Base-by-base conservation (phyloP, 2,888 invertebrate genomes). In the Trachelus stipa region DNA sequence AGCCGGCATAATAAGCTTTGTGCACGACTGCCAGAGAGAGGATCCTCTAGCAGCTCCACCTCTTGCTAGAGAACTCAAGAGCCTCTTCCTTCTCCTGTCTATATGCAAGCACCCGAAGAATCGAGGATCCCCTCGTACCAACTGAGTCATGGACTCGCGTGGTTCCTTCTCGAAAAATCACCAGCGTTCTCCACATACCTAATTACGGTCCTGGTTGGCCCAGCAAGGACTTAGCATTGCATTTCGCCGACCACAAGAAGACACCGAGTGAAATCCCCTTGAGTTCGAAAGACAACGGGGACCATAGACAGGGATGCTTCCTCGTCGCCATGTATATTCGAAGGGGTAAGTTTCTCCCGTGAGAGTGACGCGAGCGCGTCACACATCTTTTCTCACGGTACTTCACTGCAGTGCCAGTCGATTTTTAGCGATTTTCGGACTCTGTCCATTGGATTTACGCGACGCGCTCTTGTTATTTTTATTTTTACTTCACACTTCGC, bases 1-100 rank as follows among this genome's bases (percentile, higher is more conserved):
- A 84, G 83, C 84, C 83, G 85, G 85, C 85, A 88, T 89, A 89
- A 89, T 89, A 88, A 89, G 87, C 88, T 88, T 88, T 88, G 87
- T 89, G 87, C 84, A 83, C 84, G 85, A 83, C 83, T 85, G 82
- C 81, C 82, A 81, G 78, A 56, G 56, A 56, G 56, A 80, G 84
- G 84, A 86, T 87, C 79, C 79, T 82, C 84, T 74, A 76, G 73
- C 76, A 30, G 71, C 71, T 34, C 30, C 71, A 30, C 30, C 71
- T 71, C 71, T 30, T 34, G 9, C 71, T 6, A 37, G 76, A 74
- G 74, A 12, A 12, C 82, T 81, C 82, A 83, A 85, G 84, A 80
- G 83, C 75, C 78, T 82, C 33, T 37, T 79, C 73, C 68, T 76
- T 76, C 77, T 77, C 80, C 77, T 81, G 81, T 75, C 80, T 83